Base-by-base conservation (phyloP, 2,888 invertebrate species). In the Drosophila algonquin region DNA sequence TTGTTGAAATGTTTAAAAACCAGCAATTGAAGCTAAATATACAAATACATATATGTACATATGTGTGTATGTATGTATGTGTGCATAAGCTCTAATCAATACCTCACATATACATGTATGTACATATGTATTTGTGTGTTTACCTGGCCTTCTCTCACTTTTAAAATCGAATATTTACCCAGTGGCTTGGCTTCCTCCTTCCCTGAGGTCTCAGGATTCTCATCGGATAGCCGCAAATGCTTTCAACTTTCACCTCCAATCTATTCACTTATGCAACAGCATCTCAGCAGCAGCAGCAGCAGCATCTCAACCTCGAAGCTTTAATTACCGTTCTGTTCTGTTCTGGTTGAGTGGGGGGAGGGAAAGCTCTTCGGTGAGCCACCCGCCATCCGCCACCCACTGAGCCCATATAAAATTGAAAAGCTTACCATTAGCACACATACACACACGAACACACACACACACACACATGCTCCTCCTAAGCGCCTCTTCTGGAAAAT, bases 401-500 rank as follows among this genome's bases (percentile, higher is more conserved):
- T 47, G 55, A 8, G 7, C 30, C 40, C 63, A 57, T 53, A 53
- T 52, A 71, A 63, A 63, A 71, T 72, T 53, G 21, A 71, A 73
- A 72, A 71, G 70, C 70, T 73, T 73, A 45, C 44, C 74, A 60
- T 65, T 61, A 74, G 74, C 74, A 35, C 73, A 73, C 75, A 51
- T 18, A n/a, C 40, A 27, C 5, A 16, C 30, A 30, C 5, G 35
- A 9, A 58, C 32, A 53, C 30, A 50, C 14, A 40, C 24, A 32
- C 9, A 59, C 48, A 65, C 51, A 59, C 48, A 68, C 30, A 51
- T 24, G 24, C 24, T 24, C 24, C 61, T 40, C 40, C 40, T n/a
- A 40, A 6, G 40, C 14, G 27, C 27, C 8, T 2, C 1, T 40
- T 40, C 14, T 7, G 40, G 40, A 40, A 64, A 62, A 72, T 72